Conservation (phyloP, 2,888 invertebrate genomes). For the Drosophila prostipennis region DNA sequence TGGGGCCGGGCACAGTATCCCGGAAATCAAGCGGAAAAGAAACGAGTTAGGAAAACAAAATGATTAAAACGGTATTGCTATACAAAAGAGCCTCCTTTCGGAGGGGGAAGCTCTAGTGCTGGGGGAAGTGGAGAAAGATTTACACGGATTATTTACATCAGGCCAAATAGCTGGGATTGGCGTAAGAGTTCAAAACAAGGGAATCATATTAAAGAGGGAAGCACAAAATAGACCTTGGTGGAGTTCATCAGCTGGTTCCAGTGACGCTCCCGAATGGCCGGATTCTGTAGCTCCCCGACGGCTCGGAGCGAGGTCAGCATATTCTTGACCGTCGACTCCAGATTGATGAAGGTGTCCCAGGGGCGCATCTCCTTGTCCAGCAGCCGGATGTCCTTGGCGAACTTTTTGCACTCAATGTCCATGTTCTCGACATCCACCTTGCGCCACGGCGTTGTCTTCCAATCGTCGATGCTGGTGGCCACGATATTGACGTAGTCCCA, state of each 20-base stretch:
- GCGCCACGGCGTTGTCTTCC: constrained; percentile 98
- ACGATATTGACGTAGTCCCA: constrained; percentile 98
- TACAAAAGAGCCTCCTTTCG: constrained; percentile 62
- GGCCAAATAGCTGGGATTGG: constrained; percentile 54
- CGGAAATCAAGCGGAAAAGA: constrained; percentile 50
- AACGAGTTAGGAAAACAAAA: constrained; percentile 42
- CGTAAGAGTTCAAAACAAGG: constrained; percentile 30
- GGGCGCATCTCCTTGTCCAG: constrained; percentile 97
- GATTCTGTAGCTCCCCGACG: constrained; percentile 97
- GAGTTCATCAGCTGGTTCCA: constrained; percentile 98
- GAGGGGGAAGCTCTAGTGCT: constrained; percentile 59
- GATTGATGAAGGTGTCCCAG: constrained; percentile 95
- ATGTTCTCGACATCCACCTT: constrained; percentile 99
- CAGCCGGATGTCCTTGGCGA: constrained; percentile 95
- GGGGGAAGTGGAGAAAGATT: constrained; percentile 52
- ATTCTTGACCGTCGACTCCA: constrained; percentile 97
- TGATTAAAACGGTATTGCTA: constrained; percentile 58
- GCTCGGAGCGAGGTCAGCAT: constrained; percentile 97
- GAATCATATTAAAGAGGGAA: constrained; percentile 6
- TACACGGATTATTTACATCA: constrained; percentile 65
- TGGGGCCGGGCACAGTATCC: constrained; percentile 55
- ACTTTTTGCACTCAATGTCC: constrained; percentile 99
- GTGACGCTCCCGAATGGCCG: constrained; percentile 97
- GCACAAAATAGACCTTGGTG: constrained; percentile 90
- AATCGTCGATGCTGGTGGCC: constrained; percentile 95